Base-by-base conservation (phyloP, 2,888 invertebrate genomes). In the Himalopsyche kuldschensis region DNA sequence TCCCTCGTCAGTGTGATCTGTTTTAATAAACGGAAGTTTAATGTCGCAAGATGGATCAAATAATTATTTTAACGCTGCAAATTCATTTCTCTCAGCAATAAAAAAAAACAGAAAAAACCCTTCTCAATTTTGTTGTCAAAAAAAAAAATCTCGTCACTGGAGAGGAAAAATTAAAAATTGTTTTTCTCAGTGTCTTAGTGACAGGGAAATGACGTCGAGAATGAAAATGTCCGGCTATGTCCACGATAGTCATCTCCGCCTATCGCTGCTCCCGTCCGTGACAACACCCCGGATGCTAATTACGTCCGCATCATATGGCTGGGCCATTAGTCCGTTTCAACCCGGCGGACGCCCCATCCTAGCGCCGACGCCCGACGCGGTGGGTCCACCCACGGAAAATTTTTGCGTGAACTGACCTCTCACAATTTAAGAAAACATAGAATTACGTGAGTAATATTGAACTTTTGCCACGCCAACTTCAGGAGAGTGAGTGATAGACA, bases 231-330 rank as follows among this genome's bases (percentile, higher is more conserved):
- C 55, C 76, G 76, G 76, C 31, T 27, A 63, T n/a, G n/a, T 69
- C 32, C 31, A 17, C 46, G 47, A 81, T 75, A 75, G 24, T 31
- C 46, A 75, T 81, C 41, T 81, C 75, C 75, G 75, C 47, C 47
- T 31, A 75, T 69, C 48, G 48, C 47, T 76, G 81, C 47, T 55
- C 75, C 75, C 31, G 46, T n/a, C 41, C 78, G 55, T 17, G 55
- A 84, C 84, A 84, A 84, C 77, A 46, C 84, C 55, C 80, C 17
- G 76, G 82, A 80, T 82, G 77, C 84, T 84, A 84, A 84, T 84
- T 84, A 84, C 81, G 46, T 55, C 27, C 32, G 69, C 81, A 31
- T 78, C 84, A 84, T 79, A 82, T 79, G 84, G 77, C 81, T 31
- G 76, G 35, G 31, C 47, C 84, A 48, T 48, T 30, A 81, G 41